Evolutionary conservation across 2,888 invertebrate genomes (phyloP).

Genomic region (Halictus ligatus): DNA sequence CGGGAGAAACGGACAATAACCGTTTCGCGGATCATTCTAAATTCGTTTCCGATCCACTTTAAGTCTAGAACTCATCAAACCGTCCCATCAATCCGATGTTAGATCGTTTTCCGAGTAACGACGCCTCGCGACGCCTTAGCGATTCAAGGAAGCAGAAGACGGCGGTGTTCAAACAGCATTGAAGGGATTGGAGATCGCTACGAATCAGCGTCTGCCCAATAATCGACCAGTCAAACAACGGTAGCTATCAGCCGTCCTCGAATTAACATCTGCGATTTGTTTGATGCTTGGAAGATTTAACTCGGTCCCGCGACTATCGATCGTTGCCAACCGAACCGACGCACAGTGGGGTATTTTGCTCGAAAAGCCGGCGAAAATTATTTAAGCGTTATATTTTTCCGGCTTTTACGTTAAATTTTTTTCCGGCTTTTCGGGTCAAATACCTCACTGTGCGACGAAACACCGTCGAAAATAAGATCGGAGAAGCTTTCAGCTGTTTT

Average conservation of each 20-base stretch:
- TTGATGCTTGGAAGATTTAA: background rate
- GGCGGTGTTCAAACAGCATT: background rate
- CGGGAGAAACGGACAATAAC: background rate
- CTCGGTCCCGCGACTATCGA: slow-evolving; percentile 26
- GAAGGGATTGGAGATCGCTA: slow-evolving; percentile 3
- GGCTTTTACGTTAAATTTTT: too few relatives aligned
- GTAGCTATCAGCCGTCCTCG: slow-evolving; percentile 9
- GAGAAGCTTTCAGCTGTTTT: background rate
- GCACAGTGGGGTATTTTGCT: too few relatives aligned
- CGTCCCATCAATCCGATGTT: background rate
- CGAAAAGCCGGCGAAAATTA: too few relatives aligned
- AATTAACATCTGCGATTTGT: slow-evolving; percentile 47
- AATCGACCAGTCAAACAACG: slow-evolving; percentile 43
- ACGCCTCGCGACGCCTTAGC: background rate
- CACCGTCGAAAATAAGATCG: slow-evolving; percentile 43
- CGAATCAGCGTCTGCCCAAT: background rate
- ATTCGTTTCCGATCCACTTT: background rate
- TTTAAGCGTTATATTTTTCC: too few relatives aligned
- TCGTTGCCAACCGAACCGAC: background rate
- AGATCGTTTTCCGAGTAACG: background rate
- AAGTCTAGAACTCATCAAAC: background rate
- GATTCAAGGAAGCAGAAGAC: slow-evolving; percentile 19
- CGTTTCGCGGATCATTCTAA: background rate
- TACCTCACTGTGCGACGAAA: too few relatives aligned
- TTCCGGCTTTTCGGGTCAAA: too few relatives aligned